Percentiles rank a stretch among this genome's conserved stretches.
phyloP scores from a whole-genome alignment of 92 coral and sea anemone genomes.

The Bergia sp. region DNA sequence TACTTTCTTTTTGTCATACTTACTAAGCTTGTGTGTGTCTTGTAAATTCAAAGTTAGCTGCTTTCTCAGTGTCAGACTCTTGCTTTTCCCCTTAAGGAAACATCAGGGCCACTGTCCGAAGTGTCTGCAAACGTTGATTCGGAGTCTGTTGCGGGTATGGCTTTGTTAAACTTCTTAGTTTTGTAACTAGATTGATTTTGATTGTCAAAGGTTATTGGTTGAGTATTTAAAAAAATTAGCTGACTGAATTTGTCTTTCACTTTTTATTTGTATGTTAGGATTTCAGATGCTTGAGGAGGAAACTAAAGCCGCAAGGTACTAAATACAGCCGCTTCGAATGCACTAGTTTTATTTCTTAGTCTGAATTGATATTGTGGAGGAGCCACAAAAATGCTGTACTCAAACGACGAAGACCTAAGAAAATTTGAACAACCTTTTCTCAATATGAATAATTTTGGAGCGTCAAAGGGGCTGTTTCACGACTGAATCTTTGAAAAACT shows the following conservation, averaged over 20 bases:
- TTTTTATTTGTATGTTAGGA: neutral
- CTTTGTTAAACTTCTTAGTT: neutral
- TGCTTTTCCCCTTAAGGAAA: slow-evolving; percentile 48
- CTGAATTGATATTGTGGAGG: no score
- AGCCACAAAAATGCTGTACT: neutral
- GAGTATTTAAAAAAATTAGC: neutral
- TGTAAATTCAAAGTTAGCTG: neutral
- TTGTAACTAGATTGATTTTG: neutral
- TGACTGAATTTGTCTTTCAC: neutral
- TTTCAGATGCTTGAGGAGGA: slow-evolving; percentile 8
- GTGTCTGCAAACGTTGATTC: slow-evolving; percentile 67
- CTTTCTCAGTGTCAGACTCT: neutral
- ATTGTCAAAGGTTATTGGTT: neutral
- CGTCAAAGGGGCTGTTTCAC: neutral
- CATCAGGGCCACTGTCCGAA: slow-evolving; percentile 61
- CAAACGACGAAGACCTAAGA: neutral
- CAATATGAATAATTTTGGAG: no score
- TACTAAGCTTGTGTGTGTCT: no score
- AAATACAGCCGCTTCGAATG: neutral
- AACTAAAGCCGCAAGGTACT: neutral
- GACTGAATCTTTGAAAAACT: no score
- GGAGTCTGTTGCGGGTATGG: slow-evolving; percentile 68
- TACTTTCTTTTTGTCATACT: no score
- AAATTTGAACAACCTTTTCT: no score
- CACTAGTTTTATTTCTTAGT: neutral